Evolutionary conservation across 2,797 vertebrate genomes (phyloP), one percentile per base, ranked within the genome.

Genomic region (Astyanax mexicanus): DNA sequence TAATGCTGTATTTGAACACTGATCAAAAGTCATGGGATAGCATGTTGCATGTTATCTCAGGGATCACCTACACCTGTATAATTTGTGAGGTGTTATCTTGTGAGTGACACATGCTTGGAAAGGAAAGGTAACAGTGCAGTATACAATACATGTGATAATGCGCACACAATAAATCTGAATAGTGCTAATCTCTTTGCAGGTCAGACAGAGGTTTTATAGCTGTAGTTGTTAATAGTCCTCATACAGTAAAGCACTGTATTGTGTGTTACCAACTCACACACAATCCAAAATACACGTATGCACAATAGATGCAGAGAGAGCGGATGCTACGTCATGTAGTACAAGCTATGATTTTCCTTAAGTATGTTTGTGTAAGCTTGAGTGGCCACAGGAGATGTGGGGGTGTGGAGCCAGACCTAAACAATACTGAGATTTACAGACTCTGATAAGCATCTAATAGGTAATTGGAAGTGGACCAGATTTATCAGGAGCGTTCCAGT

Each of bases 351-450:
- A 80, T 78, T 81, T 86, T 84, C 32, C 79, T 81, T 67, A 72
- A 77, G 73, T 45, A 71, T 73, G 77, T 79, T 89, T 81, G 87
- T 81, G 81, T 77, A 78, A 12, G 66, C 38, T 71, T 60, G 70
- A 81, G 49, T 72, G 73, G 69, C 75, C 70, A 75, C 79, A 75
- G 72, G 78, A 79, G n/a, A 64, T 79, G 73, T 69, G 55, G 75
- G 69, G 66, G 79, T 85, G 84, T 68, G 65, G 69, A 64, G 68
- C 84, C 81, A 83, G 77, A 58, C 61, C 82, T 82, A 65, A 89
- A 88, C 85, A 92, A 88, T 85, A 64, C 58, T 40, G 78, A 55
- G 77, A 76, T 85, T 87, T 79, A 80, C 77, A 84, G 86, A 87
- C 86, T 69, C 49, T 86, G 83, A 89, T 90, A 86, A 77, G 81